phyloP scores from a whole-genome alignment of 1,140 invertebrate genomes.

The Physella acuta region DNA sequence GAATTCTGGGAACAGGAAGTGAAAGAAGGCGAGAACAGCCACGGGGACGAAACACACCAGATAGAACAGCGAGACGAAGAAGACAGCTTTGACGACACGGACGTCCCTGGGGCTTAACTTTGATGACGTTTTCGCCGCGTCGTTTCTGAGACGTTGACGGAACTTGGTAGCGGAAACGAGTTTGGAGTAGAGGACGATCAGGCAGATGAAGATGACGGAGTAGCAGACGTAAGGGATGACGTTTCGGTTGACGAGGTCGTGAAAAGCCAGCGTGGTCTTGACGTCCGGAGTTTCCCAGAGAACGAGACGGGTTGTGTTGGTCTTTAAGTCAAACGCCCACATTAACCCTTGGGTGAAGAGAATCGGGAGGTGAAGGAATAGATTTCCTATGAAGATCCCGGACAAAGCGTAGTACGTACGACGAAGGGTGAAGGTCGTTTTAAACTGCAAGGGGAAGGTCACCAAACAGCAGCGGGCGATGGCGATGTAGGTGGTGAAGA shows the following conservation, averaged over 20 bases:
- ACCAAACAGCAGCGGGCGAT: neutral
- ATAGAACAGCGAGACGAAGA: neutral
- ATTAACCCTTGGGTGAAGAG: neutral
- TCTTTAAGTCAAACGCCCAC: neutral
- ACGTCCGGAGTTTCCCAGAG: neutral
- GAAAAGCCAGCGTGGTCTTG: neutral
- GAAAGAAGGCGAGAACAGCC: neutral
- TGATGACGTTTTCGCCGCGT: neutral
- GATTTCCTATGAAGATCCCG: neutral
- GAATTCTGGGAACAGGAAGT: neutral
- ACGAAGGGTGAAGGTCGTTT: neutral
- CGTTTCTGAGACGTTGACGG: neutral
- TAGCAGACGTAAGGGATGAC: neutral
- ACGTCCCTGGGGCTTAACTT: neutral
- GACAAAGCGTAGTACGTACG: neutral
- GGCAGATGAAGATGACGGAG: neutral
- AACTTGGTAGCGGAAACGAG: neutral
- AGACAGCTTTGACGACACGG: neutral
- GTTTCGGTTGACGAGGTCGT: neutral
- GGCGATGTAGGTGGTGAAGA: neutral
- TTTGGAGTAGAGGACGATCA: neutral
- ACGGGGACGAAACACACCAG: neutral
- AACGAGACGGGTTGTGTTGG: neutral
- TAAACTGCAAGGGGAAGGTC: neutral
- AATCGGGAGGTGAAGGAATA: neutral